These are phyloP conservation scores for Papilio glaucus DNA, from an alignment of 1,140 invertebrate species.

Conservation along the genomic window DNA sequence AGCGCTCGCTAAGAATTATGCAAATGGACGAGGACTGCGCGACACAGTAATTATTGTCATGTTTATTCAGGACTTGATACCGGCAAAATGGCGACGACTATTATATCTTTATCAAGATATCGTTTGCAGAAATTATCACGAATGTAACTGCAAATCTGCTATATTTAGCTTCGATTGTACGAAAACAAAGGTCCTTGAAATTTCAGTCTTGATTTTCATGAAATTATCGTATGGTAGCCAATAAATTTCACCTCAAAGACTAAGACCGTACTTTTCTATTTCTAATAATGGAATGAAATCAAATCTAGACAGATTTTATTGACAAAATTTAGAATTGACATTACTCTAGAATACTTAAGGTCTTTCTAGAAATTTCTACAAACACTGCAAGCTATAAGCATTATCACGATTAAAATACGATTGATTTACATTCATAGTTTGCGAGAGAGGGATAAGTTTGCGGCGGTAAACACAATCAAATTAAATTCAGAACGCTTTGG, in stretches of 20 bases:
- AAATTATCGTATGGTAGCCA: background rate
- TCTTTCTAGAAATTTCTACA: background rate
- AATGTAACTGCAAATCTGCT: background rate
- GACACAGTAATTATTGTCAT: slow-evolving; percentile 29
- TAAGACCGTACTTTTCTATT: background rate
- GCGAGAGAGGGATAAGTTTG: slow-evolving; percentile 4
- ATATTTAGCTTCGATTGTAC: background rate
- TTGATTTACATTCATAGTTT: slow-evolving; percentile 29
- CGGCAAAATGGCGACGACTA: background rate
- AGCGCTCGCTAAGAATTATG: slow-evolving; percentile 31
- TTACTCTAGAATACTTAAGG: background rate
- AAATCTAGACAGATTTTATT: background rate
- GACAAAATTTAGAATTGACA: background rate
- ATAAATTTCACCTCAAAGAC: background rate
- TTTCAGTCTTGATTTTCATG: too few relatives aligned
- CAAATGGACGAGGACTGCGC: slow-evolving; percentile 8
- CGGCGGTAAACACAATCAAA: slow-evolving; percentile 28
- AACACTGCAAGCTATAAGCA: slow-evolving; percentile 5
- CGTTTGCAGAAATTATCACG: background rate
- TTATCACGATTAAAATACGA: slow-evolving; percentile 24
- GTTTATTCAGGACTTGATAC: slow-evolving; percentile 18
- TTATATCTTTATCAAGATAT: slow-evolving; percentile 19
- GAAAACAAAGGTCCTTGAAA: too few relatives aligned
- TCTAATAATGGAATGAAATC: background rate
- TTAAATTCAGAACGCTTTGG: slow-evolving; percentile 34